Base-by-base conservation (phyloP, 1,140 invertebrate genomes). In the Geopemphigus sp. region DNA sequence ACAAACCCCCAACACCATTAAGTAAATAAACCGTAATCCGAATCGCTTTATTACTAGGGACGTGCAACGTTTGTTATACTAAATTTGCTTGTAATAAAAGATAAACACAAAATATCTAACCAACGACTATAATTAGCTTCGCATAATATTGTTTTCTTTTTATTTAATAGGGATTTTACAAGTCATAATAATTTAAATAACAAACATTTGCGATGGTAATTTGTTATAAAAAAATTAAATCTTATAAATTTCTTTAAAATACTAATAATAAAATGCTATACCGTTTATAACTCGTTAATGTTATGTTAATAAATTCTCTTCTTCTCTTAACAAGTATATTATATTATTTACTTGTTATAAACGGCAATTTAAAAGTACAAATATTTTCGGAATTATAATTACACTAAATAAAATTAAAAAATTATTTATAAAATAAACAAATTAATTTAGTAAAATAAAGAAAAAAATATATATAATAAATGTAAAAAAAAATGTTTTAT, bases 401-500 rank as follows among this genome's bases (percentile, higher is more conserved):
- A 15, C 26, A 56, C 19, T 39, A 74, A 73, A 74, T 57, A 54
- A 24, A 72, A 29, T 39, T 59, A 59, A 57, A 57, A 59, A 76
- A 76, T 50, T 45, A 45, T 24, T 72, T 53, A 26, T 54, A 29
- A 29, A 72, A 26, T 53, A 24, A 70, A 53, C 39, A 5, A 22
- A 39, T 74, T 47, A 22, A 22, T 22, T 50, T 4, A 32, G n/a
- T 59, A 54, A 10, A 73, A 54, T 17, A 72, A 73, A 74, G 57
- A 56, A 57, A 24, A 39, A 74, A 6, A 14, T 50, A 50, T 50
- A 50, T 50, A 76, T 63, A 63, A 78, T 61, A 3, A 78, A 78
- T 50, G 39, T 78, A 63, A 78, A 78, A 78, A 63, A 78, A 78
- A 78, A 26, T 22, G 6, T 63, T 76, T 24, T 63, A 78, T 78